phyloP scores from a whole-genome alignment of 2,797 vertebrate species.

The Arnoldichthys spilopterus region DNA sequence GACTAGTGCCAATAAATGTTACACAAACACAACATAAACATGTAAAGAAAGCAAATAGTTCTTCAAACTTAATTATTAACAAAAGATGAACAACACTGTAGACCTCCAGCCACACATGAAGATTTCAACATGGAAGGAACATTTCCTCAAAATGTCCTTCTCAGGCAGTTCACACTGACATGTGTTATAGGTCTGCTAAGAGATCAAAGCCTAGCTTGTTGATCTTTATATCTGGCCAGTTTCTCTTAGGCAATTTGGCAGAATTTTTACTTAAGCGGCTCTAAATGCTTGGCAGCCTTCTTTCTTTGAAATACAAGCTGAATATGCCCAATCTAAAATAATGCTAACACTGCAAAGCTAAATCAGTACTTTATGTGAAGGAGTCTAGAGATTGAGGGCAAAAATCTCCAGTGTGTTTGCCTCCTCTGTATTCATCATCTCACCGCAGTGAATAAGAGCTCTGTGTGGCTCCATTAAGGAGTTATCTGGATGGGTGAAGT shows the following conservation, averaged over 20 bases:
- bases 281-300: slow-evolving; percentile 7
- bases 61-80: slow-evolving; percentile 8
- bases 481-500: slow-evolving; percentile 18
- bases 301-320: slow-evolving; percentile 1
- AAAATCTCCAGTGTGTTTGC: slow-evolving; percentile 19
- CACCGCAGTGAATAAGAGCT: slow-evolving; percentile 47
- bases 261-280: neutral
- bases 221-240: slow-evolving; percentile 6
- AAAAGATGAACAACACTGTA: neutral
- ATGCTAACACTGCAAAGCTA: slow-evolving; percentile 16
- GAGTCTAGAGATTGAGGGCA: slow-evolving; percentile 15
- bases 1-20: neutral
- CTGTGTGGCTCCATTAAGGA: slow-evolving; percentile 30
- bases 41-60: slow-evolving; percentile 18
- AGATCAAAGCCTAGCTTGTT: slow-evolving; percentile 35
- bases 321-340: slow-evolving; percentile 34
- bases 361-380: slow-evolving; percentile 43
- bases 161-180: slow-evolving; percentile 20
- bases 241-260: neutral
- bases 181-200: slow-evolving; percentile 9
- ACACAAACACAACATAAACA: neutral
- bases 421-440: slow-evolving; percentile 35
- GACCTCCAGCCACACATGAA: slow-evolving; percentile 3
- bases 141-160: slow-evolving; percentile 40
- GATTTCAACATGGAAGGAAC: slow-evolving; percentile 34